These are phyloP conservation scores for Brachionus angularis DNA, from an alignment of 1,140 invertebrate species.

Conservation along the genomic window DNA sequence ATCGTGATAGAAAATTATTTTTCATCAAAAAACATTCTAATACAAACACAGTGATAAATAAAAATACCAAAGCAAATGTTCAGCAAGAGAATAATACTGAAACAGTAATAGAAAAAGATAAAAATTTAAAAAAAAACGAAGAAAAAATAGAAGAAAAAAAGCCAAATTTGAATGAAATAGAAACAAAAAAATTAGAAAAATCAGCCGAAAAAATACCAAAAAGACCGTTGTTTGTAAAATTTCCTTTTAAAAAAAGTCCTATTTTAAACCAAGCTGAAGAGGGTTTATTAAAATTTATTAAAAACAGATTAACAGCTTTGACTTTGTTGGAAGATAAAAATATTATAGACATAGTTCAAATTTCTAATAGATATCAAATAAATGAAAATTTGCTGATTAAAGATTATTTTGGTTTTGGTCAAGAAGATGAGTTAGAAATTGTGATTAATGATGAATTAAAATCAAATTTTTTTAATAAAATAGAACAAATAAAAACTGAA, in stretches of 20 bases:
- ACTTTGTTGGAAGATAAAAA: constrained; percentile 1
- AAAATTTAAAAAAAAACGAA: too few relatives aligned
- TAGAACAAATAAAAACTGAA: constrained; percentile 7
- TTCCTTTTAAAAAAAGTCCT: background rate
- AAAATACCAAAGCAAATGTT: too few relatives aligned
- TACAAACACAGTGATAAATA: too few relatives aligned
- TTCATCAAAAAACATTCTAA: background rate
- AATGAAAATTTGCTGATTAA: background rate
- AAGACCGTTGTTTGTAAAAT: too few relatives aligned
- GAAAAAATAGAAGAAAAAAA: too few relatives aligned
- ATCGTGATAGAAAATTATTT: background rate
- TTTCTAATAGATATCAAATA: constrained; percentile 4
- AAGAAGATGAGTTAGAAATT: background rate
- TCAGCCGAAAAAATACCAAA: too few relatives aligned
- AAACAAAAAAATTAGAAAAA: too few relatives aligned
- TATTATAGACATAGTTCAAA: background rate
- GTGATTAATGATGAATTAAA: background rate
- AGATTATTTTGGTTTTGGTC: constrained; percentile 32
- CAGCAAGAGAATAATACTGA: background rate
- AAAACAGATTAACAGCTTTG: background rate
- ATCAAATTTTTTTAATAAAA: background rate
- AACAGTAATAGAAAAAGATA: too few relatives aligned
- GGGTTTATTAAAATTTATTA: background rate
- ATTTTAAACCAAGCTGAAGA: background rate
- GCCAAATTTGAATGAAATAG: too few relatives aligned